These are phyloP conservation scores for Adelphocoris suturalis DNA, from an alignment of 2,888 invertebrate species.

Conservation along the genomic window DNA sequence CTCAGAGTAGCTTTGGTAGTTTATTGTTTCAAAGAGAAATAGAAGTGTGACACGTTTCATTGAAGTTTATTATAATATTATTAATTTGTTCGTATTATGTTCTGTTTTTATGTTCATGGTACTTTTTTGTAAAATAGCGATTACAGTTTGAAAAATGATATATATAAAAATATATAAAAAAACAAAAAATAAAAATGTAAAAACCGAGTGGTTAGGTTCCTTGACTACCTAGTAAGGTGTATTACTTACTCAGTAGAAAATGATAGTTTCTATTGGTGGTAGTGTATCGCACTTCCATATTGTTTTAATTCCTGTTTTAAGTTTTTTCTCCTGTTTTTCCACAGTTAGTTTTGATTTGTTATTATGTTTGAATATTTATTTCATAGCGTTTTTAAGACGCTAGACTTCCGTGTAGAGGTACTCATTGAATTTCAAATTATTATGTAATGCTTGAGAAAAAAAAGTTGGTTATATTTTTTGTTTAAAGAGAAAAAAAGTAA, in stretches of 20 bases:
- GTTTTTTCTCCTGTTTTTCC: neutral
- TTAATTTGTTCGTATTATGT: neutral
- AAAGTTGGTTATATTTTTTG: slow-evolving; percentile 55
- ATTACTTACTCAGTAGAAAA: slow-evolving; percentile 45
- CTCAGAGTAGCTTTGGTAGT: slow-evolving; percentile 4
- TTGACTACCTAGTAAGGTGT: slow-evolving; percentile 17
- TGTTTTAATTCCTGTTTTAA: slow-evolving; percentile 17
- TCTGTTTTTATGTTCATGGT: neutral
- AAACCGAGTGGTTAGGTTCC: slow-evolving; percentile 50
- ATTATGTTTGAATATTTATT: slow-evolving; percentile 33
- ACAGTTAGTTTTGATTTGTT: neutral
- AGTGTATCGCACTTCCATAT: slow-evolving; percentile 38
- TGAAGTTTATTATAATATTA: neutral
- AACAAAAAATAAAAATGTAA: neutral
- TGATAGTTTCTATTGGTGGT: slow-evolving; percentile 38
- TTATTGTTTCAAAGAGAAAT: neutral
- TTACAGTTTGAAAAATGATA: no score
- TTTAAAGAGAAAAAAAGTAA: slow-evolving; percentile 5
- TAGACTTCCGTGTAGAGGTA: slow-evolving; percentile 18
- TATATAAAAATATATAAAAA: neutral
- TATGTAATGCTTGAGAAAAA: slow-evolving; percentile 21
- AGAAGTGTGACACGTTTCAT: no score
- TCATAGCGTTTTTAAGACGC: neutral
- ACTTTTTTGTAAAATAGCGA: no score
- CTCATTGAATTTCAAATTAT: slow-evolving; percentile 4